Base-by-base conservation (phyloP, 2,797 vertebrate species). In the Agapornis canus region DNA sequence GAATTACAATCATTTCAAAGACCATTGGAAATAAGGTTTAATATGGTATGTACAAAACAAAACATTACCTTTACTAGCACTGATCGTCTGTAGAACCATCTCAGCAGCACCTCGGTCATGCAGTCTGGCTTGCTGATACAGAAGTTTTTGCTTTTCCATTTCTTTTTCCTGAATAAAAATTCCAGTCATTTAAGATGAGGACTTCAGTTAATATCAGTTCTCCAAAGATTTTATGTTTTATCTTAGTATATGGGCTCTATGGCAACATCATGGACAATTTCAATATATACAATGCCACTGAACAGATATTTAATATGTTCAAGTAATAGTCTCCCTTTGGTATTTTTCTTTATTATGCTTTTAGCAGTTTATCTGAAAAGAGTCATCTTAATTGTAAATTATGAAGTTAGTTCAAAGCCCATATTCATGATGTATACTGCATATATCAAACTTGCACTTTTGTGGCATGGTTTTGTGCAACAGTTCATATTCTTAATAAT, bases 121-220 rank as follows among this genome's bases (percentile, higher is more conserved):
- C 5, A 99, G 97, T 77, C 99, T 98, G 83, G 99, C 99, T 98
- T 99, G 99, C 88, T 99, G 99, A 96, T 99, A 99, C 12, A 99
- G 96, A 84, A 99, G 97, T 96, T 99, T 99, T 96, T 99, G 99
- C 92, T 99, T 99, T 97, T 99, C 99, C 99, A 99, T 99, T 97
- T 99, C 99, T 63, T 99, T 99, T 96, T 99, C 99, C 99, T 99
- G 92, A 96, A 97, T 52, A 96, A 93, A 98, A 97, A 95, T 66
- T 92, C 97, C 97, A 84, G 95, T 87, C 95, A 79, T 97, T 98
- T 97, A 97, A 96, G 54, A 95, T 92, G 93, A 64, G 32, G 59
- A 61, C 15, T 83, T 87, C 84, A 92, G 59, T 87, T 86, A 77
- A 54, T 70, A 92, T 19, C 45, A 95, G 48, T 71, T 79, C 54